phyloP scores from a whole-genome alignment of 92 coral and sea anemone genomes.

The Umimayanthus chanpuru region DNA sequence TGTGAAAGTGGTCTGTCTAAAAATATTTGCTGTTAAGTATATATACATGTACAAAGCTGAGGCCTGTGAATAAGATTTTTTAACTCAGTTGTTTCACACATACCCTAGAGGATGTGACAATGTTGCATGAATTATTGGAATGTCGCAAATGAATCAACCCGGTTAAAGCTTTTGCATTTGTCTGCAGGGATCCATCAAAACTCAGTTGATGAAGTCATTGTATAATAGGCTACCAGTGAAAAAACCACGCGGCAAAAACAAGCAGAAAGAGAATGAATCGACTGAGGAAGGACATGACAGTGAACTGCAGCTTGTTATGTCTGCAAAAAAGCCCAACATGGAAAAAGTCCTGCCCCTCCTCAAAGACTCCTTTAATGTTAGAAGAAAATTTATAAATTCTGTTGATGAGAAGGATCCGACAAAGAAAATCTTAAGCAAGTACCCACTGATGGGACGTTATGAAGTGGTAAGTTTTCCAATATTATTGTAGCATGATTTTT shows the following conservation, averaged over 20 bases:
- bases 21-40: slow-evolving; percentile 1
- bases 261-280: background rate
- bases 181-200: slow-evolving; percentile 1
- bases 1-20: slow-evolving; percentile 8
- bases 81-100: background rate
- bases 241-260: background rate
- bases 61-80: background rate
- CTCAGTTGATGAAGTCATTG: background rate
- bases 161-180: background rate
- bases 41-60: slow-evolving; percentile 16
- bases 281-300: slow-evolving; percentile 19
- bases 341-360: slow-evolving; percentile 11
- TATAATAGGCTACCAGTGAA: slow-evolving; percentile 8
- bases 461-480: slow-evolving; percentile 15
- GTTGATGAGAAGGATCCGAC: slow-evolving; percentile 1
- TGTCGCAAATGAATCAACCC: slow-evolving; percentile 10
- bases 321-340: slow-evolving; percentile 17
- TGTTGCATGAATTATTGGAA: slow-evolving; percentile 9
- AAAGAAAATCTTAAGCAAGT: background rate
- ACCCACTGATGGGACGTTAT: slow-evolving; percentile 11
- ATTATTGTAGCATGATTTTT: slow-evolving; percentile 6
- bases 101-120: slow-evolving; percentile 8
- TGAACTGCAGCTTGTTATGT: background rate
- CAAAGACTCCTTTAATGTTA: slow-evolving; percentile 6
- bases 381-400: background rate